Conservation (phyloP, 2,888 invertebrate genomes). For the Lysandra bellargus region DNA sequence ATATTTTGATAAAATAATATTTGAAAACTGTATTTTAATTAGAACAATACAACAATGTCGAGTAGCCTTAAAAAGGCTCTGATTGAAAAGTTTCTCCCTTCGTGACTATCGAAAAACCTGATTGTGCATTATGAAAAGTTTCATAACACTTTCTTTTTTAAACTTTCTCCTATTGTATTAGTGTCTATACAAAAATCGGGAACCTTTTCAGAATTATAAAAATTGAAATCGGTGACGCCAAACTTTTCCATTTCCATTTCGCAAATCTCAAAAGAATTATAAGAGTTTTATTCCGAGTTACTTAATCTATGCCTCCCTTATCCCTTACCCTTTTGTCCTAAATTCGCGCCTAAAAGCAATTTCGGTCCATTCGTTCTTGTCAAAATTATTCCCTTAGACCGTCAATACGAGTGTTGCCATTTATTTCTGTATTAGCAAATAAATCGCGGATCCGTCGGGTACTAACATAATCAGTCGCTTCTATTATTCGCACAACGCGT, state of each 20-base stretch:
- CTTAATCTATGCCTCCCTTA: constrained; percentile 19
- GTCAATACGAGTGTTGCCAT: constrained; percentile 32
- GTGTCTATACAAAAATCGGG: constrained; percentile 10
- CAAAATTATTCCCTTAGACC: constrained; percentile 26
- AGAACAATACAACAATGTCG: neutral
- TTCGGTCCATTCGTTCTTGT: constrained; percentile 23
- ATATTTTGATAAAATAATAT: neutral
- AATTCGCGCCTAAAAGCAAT: constrained; percentile 30
- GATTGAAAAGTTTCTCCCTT: neutral
- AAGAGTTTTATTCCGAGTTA: constrained; percentile 21
- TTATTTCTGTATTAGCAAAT: constrained; percentile 51
- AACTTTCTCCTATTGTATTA: neutral
- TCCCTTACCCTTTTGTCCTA: constrained; percentile 21
- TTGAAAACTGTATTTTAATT: neutral
- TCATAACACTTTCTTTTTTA: neutral
- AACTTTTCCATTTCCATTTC: constrained; percentile 22
- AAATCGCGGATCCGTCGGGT: constrained; percentile 54
- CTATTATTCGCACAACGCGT: constrained; percentile 63
- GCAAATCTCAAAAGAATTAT: constrained; percentile 17
- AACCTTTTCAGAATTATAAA: constrained; percentile 1
- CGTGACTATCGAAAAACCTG: constrained; percentile 4
- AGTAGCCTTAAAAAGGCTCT: neutral
- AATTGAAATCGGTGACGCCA: constrained; percentile 12
- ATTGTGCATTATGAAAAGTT: constrained; percentile 17
- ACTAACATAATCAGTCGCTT: constrained; percentile 60